These are phyloP conservation scores for Papilio polytes DNA, from an alignment of 1,140 invertebrate species.

Conservation along the genomic window DNA sequence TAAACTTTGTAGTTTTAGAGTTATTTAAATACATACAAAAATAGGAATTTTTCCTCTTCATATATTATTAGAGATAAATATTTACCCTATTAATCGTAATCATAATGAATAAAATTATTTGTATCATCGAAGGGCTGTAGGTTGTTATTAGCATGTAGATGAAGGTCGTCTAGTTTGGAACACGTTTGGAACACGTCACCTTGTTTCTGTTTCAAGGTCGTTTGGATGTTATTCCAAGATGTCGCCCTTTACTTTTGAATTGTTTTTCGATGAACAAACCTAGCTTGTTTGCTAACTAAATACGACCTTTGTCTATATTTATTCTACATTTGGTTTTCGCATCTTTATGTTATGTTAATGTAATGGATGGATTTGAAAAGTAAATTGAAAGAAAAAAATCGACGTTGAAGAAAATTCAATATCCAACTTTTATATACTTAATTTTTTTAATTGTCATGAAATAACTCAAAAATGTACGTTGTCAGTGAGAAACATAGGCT, in stretches of 20 bases:
- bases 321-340: neutral
- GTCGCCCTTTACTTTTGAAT: neutral
- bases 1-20: too few species aligned
- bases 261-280: neutral
- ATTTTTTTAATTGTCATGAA: too few species aligned
- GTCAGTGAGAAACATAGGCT: too few species aligned
- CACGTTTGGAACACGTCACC: slow-evolving; percentile 11
- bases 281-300: neutral
- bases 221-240: slow-evolving; percentile 24
- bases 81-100: neutral
- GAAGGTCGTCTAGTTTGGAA: slow-evolving; percentile 18
- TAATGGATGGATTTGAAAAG: too few species aligned
- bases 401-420: too few species aligned
- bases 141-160: slow-evolving; percentile 6
- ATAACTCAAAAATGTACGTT: too few species aligned
- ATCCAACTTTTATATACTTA: too few species aligned
- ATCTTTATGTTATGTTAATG: neutral
- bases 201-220: slow-evolving; percentile 17
- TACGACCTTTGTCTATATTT: neutral
- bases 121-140: slow-evolving; percentile 11
- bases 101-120: neutral
- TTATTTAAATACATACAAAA: too few species aligned
- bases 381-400: too few species aligned
- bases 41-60: too few species aligned
- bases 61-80: too few species aligned